phyloP scores from a whole-genome alignment of 2,113 vertebrate genomes.

The Neodontobutis hainanensis region DNA sequence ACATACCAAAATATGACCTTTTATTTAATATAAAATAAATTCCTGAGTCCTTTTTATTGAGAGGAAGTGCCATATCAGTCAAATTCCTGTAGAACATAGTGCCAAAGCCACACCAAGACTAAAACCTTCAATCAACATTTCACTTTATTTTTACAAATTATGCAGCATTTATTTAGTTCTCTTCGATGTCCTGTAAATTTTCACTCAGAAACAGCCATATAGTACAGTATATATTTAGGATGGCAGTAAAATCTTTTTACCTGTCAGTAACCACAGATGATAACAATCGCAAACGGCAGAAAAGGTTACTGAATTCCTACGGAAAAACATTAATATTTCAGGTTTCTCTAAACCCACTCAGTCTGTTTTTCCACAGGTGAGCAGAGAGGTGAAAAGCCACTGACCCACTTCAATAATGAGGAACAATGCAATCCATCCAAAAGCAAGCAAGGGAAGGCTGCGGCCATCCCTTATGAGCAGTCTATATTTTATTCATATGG shows the following conservation, averaged over 20 bases:
- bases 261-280: not conserved
- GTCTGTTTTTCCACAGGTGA: conserved; percentile 55
- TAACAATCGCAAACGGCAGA: conserved; percentile 1
- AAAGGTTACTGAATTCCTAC: conserved; percentile 2
- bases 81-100: too few species aligned
- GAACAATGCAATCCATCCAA: conserved; percentile 48
- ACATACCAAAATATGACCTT: too few species aligned
- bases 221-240: too few species aligned
- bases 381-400: conserved; percentile 53
- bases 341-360: conserved; percentile 25
- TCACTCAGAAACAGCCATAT: too few species aligned
- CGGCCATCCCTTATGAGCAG: conserved; percentile 31
- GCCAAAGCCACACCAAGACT: too few species aligned
- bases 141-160: too few species aligned
- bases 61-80: too few species aligned
- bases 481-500: conserved; percentile 71
- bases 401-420: conserved; percentile 68
- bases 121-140: too few species aligned
- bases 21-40: too few species aligned
- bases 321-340: conserved; percentile 56
- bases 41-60: too few species aligned
- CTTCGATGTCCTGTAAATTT: too few species aligned
- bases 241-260: not conserved
- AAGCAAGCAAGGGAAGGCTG: conserved; percentile 15
- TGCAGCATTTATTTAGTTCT: too few species aligned